These are phyloP conservation scores for Tyrannus savana DNA, from an alignment of 2,113 vertebrate species.

Conservation along the genomic window DNA sequence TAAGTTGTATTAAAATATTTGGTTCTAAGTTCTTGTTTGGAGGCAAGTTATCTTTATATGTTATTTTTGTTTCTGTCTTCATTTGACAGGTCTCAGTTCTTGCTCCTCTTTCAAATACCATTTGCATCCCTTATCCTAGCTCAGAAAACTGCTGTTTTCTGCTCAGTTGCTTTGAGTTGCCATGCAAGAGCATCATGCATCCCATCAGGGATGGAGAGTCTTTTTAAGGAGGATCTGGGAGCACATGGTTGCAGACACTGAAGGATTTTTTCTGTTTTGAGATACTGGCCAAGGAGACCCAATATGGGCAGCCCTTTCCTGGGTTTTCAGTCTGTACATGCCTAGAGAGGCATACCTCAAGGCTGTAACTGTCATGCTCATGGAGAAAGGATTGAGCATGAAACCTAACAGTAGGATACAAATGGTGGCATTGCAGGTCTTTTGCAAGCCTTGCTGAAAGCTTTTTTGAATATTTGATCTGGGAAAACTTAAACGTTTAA, in stretches of 20 bases:
- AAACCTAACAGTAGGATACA: neutral
- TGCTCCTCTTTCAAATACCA: neutral
- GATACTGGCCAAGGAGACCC: neutral
- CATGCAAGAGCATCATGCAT: neutral
- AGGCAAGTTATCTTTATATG: neutral
- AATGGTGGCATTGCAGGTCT: neutral
- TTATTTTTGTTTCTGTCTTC: neutral
- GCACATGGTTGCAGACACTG: neutral
- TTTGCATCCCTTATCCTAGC: neutral
- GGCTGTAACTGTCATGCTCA: neutral
- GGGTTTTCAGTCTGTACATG: no score
- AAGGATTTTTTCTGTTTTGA: neutral
- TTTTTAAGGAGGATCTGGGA: neutral
- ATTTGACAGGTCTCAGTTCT: neutral
- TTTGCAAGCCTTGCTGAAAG: neutral
- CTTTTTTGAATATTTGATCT: neutral
- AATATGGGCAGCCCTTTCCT: neutral
- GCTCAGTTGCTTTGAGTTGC: neutral
- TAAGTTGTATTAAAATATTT: neutral
- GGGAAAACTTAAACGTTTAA: neutral
- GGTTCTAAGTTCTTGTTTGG: neutral
- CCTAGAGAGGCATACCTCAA: no score
- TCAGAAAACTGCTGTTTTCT: neutral
- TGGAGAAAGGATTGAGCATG: neutral
- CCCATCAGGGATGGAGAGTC: fast-evolving